Percentiles rank a stretch among this genome's conserved stretches.
Conservation (phyloP, 2,888 invertebrate genomes). For the Philhelius pedissequus region DNA sequence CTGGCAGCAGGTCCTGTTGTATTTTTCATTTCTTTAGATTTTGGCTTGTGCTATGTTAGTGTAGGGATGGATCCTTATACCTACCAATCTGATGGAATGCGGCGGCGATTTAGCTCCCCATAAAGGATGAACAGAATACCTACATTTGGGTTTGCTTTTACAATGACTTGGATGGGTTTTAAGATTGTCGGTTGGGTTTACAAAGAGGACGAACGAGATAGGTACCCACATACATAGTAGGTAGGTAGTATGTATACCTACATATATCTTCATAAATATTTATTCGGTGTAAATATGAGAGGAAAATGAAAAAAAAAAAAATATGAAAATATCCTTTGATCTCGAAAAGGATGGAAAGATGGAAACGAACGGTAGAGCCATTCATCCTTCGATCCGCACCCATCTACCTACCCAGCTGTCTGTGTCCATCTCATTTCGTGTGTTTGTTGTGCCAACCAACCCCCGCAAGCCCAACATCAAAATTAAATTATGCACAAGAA, state of each 20-base stretch:
- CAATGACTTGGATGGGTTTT: not conserved
- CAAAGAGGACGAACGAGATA: slow-evolving; percentile 33
- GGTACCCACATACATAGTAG: slow-evolving; percentile 21
- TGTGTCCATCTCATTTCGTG: not conserved
- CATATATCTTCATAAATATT: slow-evolving; percentile 62
- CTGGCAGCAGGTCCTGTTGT: slow-evolving; percentile 50
- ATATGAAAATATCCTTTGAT: slow-evolving; percentile 51
- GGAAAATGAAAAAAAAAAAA: slow-evolving; percentile 34
- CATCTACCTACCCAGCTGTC: not conserved
- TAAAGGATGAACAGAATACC: slow-evolving; percentile 61
- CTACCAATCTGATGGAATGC: slow-evolving; percentile 46
- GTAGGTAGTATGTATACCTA: not conserved
- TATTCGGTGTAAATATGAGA: slow-evolving; percentile 61
- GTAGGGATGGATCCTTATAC: slow-evolving; percentile 41
- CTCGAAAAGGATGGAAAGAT: not conserved
- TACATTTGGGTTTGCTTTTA: slow-evolving; percentile 32
- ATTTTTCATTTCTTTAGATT: slow-evolving; percentile 23
- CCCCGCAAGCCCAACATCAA: slow-evolving; percentile 39
- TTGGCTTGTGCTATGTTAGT: not conserved
- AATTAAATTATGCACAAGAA: slow-evolving; percentile 65
- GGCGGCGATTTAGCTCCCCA: slow-evolving; percentile 56
- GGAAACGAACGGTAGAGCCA: too few species aligned
- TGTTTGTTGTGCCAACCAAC: too few species aligned
- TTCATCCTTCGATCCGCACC: too few species aligned
- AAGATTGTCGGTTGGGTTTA: not conserved